Evolutionary conservation across 2,797 vertebrate genomes (phyloP).

Genomic region (Aeoliscus strigatus): DNA sequence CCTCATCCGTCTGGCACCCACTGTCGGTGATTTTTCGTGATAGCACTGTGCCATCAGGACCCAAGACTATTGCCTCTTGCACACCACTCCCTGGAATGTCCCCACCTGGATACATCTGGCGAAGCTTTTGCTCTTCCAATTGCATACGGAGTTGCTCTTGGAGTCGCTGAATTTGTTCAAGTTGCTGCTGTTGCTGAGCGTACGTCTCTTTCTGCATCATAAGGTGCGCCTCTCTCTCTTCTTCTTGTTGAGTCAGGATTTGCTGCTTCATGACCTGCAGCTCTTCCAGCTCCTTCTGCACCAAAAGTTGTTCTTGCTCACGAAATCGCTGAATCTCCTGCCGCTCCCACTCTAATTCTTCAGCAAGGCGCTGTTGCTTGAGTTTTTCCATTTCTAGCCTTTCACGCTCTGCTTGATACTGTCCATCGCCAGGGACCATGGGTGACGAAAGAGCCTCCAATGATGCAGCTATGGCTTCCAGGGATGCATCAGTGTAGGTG

Average conservation of each 20-base stretch:
- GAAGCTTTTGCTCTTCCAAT: constrained; percentile 93
- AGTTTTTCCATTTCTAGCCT: constrained; percentile 95
- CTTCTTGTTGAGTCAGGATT: constrained; percentile 92
- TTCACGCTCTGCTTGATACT: constrained; percentile 92
- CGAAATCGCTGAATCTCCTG: constrained; percentile 97
- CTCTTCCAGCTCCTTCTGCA: constrained; percentile 97
- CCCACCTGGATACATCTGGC: constrained; percentile 88
- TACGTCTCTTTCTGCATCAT: constrained; percentile 98
- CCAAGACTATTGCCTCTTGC: constrained; percentile 77
- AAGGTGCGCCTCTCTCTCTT: constrained; percentile 94
- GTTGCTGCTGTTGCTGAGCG: constrained; percentile 93
- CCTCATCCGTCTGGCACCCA: constrained; percentile 96
- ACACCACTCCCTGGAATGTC: constrained; percentile 81
- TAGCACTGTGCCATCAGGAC: constrained; percentile 75
- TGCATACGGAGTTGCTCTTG: constrained; percentile 95
- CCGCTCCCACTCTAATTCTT: constrained; percentile 96
- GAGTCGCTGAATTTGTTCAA: constrained; percentile 97
- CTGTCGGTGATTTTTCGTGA: constrained; percentile 90
- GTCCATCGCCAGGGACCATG: constrained; percentile 87
- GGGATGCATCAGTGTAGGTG: constrained; percentile 83
- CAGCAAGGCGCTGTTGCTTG: constrained; percentile 94
- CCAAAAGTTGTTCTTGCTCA: constrained; percentile 94
- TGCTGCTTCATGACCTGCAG: constrained; percentile 97
- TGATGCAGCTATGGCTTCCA: constrained; percentile 79
- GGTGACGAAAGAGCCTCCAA: constrained; percentile 87